Evolutionary conservation across 2,113 vertebrate genomes (phyloP).

Genomic region (Colossoma macropomum): DNA sequence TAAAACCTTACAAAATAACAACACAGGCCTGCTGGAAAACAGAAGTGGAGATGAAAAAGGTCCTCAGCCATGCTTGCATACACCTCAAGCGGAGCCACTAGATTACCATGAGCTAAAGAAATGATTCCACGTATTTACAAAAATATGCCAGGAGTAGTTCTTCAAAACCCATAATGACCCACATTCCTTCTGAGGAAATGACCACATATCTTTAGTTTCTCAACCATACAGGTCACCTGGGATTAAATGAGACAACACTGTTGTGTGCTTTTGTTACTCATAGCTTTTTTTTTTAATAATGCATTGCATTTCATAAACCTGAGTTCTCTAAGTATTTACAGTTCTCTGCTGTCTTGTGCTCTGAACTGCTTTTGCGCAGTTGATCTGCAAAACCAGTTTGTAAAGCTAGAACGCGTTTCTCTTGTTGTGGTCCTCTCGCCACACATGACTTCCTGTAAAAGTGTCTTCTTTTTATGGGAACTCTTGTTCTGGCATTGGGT

Average conservation of each 20-base stretch:
- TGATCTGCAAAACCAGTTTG: constrained; percentile 17
- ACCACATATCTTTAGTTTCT: too few species aligned
- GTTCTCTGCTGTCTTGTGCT: constrained; percentile 41
- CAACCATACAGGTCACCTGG: constrained; percentile 13
- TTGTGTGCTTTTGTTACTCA: constrained; percentile 49
- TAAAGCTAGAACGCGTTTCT: not conserved
- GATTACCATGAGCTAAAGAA: constrained; percentile 8
- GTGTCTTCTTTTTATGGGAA: not conserved
- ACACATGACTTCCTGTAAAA: not conserved
- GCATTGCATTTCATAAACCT: constrained; percentile 67
- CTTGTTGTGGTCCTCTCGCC: not conserved
- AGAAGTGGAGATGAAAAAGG: not conserved
- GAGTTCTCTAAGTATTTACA: constrained; percentile 68
- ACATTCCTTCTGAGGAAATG: not conserved
- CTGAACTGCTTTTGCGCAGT: constrained; percentile 14
- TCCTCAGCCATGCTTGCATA: constrained; percentile 10
- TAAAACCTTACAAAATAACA: not conserved
- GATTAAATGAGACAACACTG: not conserved
- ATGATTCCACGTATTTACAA: constrained; percentile 36
- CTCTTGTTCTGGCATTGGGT: not conserved
- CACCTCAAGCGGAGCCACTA: constrained; percentile 1
- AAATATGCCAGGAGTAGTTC: too few species aligned
- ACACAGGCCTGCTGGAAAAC: not conserved
- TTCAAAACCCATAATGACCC: too few species aligned
- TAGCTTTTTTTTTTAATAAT: constrained; percentile 43